Evolutionary conservation across 2,888 invertebrate species (phyloP).

Genomic region (Pseudolycoriella hygida): DNA sequence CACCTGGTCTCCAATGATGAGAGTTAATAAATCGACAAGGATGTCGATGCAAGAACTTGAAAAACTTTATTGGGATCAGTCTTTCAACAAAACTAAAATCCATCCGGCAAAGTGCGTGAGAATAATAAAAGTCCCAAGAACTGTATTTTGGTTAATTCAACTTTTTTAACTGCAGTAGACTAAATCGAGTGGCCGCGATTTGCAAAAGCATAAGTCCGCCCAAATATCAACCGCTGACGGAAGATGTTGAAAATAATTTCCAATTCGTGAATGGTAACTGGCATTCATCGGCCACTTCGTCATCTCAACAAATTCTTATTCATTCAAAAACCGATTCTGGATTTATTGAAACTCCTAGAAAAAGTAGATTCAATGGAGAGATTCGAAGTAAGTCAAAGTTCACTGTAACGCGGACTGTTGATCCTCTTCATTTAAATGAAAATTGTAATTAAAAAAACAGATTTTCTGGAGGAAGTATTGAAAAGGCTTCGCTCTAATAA

Average conservation of each 20-base stretch:
- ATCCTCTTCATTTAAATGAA: background rate
- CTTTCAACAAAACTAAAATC: too few species aligned
- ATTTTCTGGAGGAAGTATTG: too few species aligned
- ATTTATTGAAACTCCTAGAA: constrained; percentile 7
- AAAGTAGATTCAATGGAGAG: background rate
- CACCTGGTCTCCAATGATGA: constrained; percentile 22
- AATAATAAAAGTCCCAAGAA: too few species aligned
- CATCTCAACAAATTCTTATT: background rate
- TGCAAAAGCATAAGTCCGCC: constrained; percentile 4
- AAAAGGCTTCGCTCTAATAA: too few species aligned
- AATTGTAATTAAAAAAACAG: too few species aligned
- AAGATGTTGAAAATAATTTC: too few species aligned
- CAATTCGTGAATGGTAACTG: too few species aligned
- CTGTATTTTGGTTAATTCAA: background rate
- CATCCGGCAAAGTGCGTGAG: background rate
- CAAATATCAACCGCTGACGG: background rate
- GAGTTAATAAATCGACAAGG: background rate
- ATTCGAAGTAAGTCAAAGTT: constrained; percentile 11
- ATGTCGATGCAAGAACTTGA: background rate
- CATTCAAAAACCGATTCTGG: background rate
- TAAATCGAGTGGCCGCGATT: too few species aligned
- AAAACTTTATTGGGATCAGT: too few species aligned
- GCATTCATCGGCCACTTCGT: background rate
- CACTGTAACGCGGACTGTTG: constrained; percentile 14
- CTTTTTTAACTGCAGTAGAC: too few species aligned